phyloP scores from a whole-genome alignment of 2,797 vertebrate genomes.

The Eospalax fontanierii region DNA sequence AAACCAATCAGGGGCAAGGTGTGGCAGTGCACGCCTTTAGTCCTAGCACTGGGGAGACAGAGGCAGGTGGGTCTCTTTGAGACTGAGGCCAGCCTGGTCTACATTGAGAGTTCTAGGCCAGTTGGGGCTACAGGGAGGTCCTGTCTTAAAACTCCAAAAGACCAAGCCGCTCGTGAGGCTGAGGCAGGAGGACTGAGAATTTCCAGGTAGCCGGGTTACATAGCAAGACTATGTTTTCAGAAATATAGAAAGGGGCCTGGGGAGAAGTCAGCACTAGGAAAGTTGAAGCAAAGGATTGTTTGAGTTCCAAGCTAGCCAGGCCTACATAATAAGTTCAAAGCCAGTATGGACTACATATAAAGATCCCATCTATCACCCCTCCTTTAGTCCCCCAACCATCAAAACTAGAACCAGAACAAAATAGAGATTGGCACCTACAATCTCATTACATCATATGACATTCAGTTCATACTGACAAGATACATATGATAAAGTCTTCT shows the following conservation, averaged over 20 bases:
- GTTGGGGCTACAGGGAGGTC: too few species aligned
- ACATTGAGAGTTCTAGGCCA: too few species aligned
- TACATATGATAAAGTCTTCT: neutral
- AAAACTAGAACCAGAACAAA: neutral
- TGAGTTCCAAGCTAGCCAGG: neutral
- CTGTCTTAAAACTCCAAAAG: too few species aligned
- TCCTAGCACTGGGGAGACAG: too few species aligned
- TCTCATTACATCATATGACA: neutral
- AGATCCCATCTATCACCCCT: too few species aligned
- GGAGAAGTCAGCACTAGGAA: neutral
- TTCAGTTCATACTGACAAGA: neutral
- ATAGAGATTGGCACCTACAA: neutral
- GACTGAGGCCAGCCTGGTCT: too few species aligned
- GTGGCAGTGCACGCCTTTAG: too few species aligned
- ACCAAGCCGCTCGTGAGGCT: too few species aligned
- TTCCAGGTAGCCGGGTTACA: neutral
- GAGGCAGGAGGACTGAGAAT: neutral
- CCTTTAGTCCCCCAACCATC: neutral
- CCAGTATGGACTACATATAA: neutral
- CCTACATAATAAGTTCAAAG: neutral
- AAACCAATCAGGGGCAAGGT: neutral
- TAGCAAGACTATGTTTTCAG: neutral
- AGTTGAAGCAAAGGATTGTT: too few species aligned
- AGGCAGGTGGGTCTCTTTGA: too few species aligned
- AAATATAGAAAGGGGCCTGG: neutral